These are phyloP conservation scores for Ptilodon capucinus DNA, from an alignment of 2,888 invertebrate species.

Conservation along the genomic window DNA sequence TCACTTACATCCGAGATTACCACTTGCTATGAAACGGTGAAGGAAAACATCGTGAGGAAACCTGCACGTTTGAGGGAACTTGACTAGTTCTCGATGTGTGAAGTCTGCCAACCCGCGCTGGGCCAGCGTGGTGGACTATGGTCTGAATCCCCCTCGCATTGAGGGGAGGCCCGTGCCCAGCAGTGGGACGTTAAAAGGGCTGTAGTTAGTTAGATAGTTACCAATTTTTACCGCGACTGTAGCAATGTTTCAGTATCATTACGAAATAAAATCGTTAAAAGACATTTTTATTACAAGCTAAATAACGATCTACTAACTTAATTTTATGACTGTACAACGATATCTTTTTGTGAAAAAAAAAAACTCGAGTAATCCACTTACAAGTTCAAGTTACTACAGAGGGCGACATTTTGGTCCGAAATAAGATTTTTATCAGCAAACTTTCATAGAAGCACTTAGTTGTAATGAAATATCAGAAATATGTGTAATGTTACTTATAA, in stretches of 20 bases:
- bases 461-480: slow-evolving; percentile 8
- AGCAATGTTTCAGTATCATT: not conserved
- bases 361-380: not conserved
- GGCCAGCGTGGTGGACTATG: too few species aligned
- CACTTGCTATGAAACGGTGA: too few species aligned
- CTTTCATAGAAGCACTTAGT: slow-evolving; percentile 5
- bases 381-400: not conserved
- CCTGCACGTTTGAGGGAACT: too few species aligned
- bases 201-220: too few species aligned
- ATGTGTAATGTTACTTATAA: not conserved
- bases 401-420: not conserved
- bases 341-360: not conserved
- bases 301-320: not conserved
- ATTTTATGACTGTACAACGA: not conserved
- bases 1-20: too few species aligned
- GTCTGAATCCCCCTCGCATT: too few species aligned
- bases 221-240: too few species aligned
- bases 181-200: too few species aligned
- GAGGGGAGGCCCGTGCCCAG: too few species aligned
- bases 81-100: too few species aligned
- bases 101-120: too few species aligned
- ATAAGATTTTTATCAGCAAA: slow-evolving; percentile 3
- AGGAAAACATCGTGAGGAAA: too few species aligned
- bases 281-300: not conserved
- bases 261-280: not conserved